These are phyloP conservation scores for Hirundichthys speculiger DNA, from an alignment of 2,113 vertebrate genomes.

Conservation along the genomic window DNA sequence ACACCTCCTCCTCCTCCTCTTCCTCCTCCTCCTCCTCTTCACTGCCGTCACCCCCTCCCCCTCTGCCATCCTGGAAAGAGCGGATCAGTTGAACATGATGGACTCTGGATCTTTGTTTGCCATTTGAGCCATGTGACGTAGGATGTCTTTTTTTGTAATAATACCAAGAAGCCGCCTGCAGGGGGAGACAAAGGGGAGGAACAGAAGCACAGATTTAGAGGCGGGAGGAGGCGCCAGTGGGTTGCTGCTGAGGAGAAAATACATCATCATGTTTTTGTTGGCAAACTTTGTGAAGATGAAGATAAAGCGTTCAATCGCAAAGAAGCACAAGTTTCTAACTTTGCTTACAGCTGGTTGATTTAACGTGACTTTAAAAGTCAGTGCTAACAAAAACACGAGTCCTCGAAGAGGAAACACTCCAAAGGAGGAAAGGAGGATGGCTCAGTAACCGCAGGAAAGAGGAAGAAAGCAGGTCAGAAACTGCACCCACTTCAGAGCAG, in stretches of 20 bases:
- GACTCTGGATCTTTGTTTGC: conserved; percentile 97
- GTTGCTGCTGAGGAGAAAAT: conserved; percentile 7
- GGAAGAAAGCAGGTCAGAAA: conserved; percentile 29
- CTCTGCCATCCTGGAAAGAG: conserved; percentile 81
- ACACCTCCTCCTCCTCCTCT: conserved; percentile 91
- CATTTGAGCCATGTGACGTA: conserved; percentile 99
- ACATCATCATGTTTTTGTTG: conserved; percentile 65
- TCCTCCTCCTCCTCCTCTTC: conserved; percentile 92
- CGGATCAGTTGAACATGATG: conserved; percentile 99
- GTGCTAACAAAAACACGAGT: conserved; percentile 68
- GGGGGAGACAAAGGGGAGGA: conserved; percentile 51
- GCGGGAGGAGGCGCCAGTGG: background rate
- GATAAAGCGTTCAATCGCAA: background rate
- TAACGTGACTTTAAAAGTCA: background rate
- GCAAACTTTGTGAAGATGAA: background rate
- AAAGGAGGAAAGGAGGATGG: conserved; percentile 2
- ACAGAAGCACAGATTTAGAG: background rate
- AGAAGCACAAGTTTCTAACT: background rate
- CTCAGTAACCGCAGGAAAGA: conserved; percentile 4
- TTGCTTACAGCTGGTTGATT: background rate
- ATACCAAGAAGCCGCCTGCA: conserved; percentile 98
- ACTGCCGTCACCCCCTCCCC: conserved; percentile 76
- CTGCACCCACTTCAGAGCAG: conserved; percentile 16
- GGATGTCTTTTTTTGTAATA: conserved; percentile 99
- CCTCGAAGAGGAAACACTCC: conserved; percentile 34